phyloP scores from a whole-genome alignment of 2,797 vertebrate species.

The Chiloscyllium punctatum region DNA sequence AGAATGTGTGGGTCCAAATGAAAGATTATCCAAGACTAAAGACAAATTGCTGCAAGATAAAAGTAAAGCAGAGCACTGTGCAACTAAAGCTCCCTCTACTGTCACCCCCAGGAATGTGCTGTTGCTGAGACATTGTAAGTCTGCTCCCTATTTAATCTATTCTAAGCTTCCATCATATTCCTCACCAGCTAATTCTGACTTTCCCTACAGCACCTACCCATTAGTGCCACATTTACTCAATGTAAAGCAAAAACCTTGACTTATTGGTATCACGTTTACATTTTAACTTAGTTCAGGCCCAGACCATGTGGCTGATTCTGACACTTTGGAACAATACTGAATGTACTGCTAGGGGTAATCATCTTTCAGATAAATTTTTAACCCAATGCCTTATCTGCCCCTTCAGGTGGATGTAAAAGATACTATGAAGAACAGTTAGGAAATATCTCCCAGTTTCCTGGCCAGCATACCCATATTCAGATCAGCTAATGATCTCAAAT shows the following conservation, averaged over 20 bases:
- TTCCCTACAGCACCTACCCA: too few relatives aligned
- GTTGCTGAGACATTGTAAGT: too few relatives aligned
- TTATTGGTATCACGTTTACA: neutral
- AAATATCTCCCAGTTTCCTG: neutral
- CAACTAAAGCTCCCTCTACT: conserved; percentile 15
- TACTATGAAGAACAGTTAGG: too few relatives aligned
- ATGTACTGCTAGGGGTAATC: neutral
- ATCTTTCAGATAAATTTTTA: neutral
- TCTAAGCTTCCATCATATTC: neutral
- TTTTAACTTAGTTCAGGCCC: neutral
- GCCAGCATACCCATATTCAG: neutral
- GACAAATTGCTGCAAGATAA: neutral
- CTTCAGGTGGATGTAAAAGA: neutral
- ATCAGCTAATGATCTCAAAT: too few relatives aligned
- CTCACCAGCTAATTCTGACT: neutral
- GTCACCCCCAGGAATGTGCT: neutral
- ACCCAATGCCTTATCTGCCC: neutral
- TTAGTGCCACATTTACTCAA: neutral
- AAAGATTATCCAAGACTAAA: neutral
- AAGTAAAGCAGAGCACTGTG: neutral
- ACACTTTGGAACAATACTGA: neutral
- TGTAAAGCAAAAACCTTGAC: neutral
- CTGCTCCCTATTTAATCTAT: neutral
- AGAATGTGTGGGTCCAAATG: neutral
- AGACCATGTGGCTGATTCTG: neutral